Evolutionary conservation across 1,140 invertebrate genomes (phyloP), one percentile per base, ranked within the genome.

Genomic region (Nasonia giraulti): DNA sequence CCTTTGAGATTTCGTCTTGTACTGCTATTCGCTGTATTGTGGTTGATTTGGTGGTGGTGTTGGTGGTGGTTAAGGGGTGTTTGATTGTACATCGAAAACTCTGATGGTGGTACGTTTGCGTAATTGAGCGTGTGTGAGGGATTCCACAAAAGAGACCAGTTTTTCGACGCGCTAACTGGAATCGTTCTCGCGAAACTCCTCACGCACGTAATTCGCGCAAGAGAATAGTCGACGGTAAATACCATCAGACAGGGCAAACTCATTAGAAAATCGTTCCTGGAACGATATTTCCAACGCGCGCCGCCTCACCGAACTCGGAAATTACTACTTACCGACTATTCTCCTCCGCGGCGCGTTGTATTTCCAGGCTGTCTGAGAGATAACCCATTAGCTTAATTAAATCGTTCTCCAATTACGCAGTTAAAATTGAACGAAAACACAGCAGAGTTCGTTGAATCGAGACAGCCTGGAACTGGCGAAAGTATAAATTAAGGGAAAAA

Each of bases 251-350:
- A 20, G 55, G 0, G 55, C 17, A 62, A 62, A 62, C 55, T 62
- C 55, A 7, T 62, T 62, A 62, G 55, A 62, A 62, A 62, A 62
- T 62, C 55, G 55, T 62, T 62, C 17, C 3, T 1, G 20, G 0
- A 62, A 62, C 17, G 55, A 62, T 62, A 62, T 62, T 62, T 62
- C 55, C 55, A n/a, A 7, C 55, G 55, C 20, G 55, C 20, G 2
- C 55, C 55, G 55, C 17, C 55, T 62, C 20, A 17, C 20, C 55
- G 17, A 62, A 62, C 20, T 62, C 55, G 20, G 55, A 7, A 62
- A 62, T 62, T 62, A 62, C 55, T 62, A 62, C 55, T 62, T 62
- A n/a, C 20, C 55, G 55, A 62, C 55, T 62, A n/a, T 62, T 62
- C 55, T 62, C 55, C 20, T 62, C 7, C 55, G 17, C 55, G 17